Conservation (phyloP, 2,888 invertebrate species). For the Eurois occulta region DNA sequence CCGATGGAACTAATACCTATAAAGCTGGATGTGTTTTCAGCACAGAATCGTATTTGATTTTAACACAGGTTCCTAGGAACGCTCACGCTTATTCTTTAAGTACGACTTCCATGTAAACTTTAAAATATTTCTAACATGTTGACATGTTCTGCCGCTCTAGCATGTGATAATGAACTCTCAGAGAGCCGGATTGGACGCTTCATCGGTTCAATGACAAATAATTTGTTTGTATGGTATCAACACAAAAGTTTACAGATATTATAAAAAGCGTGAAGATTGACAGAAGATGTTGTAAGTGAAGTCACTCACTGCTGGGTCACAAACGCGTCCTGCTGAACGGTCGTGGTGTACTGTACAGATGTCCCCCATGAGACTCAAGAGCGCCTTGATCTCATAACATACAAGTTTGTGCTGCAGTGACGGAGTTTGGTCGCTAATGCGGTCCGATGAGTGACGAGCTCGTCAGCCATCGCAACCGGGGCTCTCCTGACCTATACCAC, state of each 20-base stretch:
- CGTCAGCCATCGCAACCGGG: not conserved
- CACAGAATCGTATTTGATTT: not conserved
- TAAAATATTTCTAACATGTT: not conserved
- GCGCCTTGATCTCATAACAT: not conserved
- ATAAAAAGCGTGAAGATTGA: not conserved
- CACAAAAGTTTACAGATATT: not conserved
- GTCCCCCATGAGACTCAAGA: no score
- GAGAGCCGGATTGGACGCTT: not conserved
- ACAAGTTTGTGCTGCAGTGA: not conserved
- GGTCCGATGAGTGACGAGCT: constrained; percentile 3
- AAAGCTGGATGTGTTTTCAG: constrained; percentile 5
- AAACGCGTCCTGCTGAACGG: not conserved
- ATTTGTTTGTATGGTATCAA: not conserved
- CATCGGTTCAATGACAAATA: not conserved
- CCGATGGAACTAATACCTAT: not conserved
- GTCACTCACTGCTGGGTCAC: not conserved
- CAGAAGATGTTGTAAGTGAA: not conserved
- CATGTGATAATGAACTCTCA: not conserved
- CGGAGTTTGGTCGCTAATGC: not conserved
- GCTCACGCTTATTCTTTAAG: not conserved
- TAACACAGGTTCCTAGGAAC: not conserved
- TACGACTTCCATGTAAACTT: not conserved
- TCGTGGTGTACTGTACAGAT: not conserved
- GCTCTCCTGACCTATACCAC: not conserved
- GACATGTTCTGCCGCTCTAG: not conserved